These are phyloP conservation scores for Cataglyphis altisquamis DNA, from an alignment of 2,888 invertebrate species.

Conservation along the genomic window DNA sequence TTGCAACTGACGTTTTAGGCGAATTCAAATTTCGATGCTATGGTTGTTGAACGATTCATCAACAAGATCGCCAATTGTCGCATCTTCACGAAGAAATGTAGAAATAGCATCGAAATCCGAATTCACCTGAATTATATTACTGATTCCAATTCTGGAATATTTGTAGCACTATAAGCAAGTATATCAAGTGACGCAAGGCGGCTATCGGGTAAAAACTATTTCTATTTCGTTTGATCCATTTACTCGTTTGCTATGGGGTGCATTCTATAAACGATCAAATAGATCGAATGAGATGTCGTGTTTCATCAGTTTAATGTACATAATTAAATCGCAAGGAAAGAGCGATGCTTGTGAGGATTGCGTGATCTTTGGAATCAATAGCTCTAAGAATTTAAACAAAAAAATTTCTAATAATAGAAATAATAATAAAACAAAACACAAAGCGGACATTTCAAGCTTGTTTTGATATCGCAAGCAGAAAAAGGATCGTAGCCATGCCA, in stretches of 20 bases:
- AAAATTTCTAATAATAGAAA: not conserved
- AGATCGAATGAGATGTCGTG: slow-evolving; percentile 7
- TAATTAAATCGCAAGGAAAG: not conserved
- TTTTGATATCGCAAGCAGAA: slow-evolving; percentile 28
- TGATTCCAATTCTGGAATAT: slow-evolving; percentile 14
- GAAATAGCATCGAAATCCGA: not conserved
- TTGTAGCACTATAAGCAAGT: slow-evolving; percentile 51
- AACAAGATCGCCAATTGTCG: not conserved
- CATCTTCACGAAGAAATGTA: not conserved
- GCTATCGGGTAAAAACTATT: slow-evolving; percentile 67
- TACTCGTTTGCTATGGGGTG: slow-evolving; percentile 35
- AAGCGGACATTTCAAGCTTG: not conserved
- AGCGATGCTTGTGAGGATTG: not conserved
- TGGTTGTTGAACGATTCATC: not conserved
- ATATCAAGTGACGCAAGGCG: slow-evolving; percentile 53
- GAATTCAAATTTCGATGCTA: slow-evolving; percentile 8
- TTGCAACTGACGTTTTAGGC: slow-evolving; percentile 28
- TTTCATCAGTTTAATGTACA: not conserved
- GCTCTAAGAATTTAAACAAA: not conserved
- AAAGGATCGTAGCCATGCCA: slow-evolving; percentile 58
- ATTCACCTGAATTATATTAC: slow-evolving; percentile 16
- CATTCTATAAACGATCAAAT: slow-evolving; percentile 31
- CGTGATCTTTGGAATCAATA: not conserved
- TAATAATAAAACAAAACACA: not conserved
- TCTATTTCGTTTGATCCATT: slow-evolving; percentile 71